Evolutionary conservation across 2,888 invertebrate species (phyloP).

Genomic region (Phytoseiulus persimilis): DNA sequence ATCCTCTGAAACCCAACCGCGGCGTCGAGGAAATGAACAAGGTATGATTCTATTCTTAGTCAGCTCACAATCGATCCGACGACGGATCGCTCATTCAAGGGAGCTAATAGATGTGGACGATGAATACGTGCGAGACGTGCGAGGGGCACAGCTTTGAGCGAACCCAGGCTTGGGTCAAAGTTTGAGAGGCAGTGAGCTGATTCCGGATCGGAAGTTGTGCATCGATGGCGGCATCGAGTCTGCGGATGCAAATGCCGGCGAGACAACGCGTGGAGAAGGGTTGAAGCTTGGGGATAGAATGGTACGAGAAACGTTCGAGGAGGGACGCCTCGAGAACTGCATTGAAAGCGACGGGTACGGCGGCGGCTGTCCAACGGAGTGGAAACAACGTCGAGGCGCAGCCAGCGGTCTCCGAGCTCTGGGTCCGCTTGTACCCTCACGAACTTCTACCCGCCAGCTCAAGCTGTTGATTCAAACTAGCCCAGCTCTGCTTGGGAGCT

Average conservation of each 20-base stretch:
- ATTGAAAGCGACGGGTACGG: background rate
- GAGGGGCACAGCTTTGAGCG: too few relatives aligned
- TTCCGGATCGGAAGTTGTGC: too few relatives aligned
- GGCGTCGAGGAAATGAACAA: slow-evolving; percentile 34
- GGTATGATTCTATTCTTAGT: background rate
- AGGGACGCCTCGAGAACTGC: background rate
- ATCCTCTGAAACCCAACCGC: slow-evolving; percentile 41
- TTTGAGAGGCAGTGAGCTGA: too few relatives aligned
- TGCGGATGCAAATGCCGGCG: background rate
- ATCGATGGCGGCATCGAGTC: background rate
- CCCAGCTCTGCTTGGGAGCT: background rate
- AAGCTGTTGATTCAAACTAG: background rate
- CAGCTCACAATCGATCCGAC: background rate
- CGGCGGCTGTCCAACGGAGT: background rate
- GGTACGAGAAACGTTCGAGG: background rate
- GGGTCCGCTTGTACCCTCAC: background rate
- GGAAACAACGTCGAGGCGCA: background rate
- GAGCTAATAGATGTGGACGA: background rate
- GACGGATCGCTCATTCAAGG: background rate
- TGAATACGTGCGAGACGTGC: background rate
- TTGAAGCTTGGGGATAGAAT: background rate
- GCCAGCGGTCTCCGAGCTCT: background rate
- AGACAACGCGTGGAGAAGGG: background rate
- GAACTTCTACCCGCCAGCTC: background rate
- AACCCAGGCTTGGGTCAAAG: too few relatives aligned